Evolutionary conservation across 2,113 vertebrate genomes (phyloP), one percentile per base, ranked within the genome.

Genomic region (Thamnaconus septentrionalis): DNA sequence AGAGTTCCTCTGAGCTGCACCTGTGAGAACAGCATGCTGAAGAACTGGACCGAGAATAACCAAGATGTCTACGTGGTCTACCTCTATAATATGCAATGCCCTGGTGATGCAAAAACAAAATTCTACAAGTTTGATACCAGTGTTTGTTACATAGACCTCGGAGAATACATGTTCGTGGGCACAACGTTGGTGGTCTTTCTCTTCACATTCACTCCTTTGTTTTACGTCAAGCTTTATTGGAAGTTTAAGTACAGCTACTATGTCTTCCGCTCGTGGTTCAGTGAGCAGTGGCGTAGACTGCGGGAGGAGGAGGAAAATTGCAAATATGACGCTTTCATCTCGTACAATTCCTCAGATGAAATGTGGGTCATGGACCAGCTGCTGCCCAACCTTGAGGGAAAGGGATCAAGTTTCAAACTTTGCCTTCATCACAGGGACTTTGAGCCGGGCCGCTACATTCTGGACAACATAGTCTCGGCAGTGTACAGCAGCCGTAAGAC

Each of bases 361-460:
- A 60, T 51, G 0, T 96, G 94, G 94, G 92, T 96, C 4, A 79
- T 94, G 74, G 64, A 92, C 4, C 74, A 94, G 11, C 72, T 97
- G 80, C 69, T 92, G 62, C 91, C 89, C 0, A 91, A 91, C 46
- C 76, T 96, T 40, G 94, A 96, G 59, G 85, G 84, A 0, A 44
- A 86, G 3, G 75, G 66, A 0, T 80, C 91, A 0, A 72, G 69
- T 0, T 91, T 94, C 53, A 90, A 90, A 41, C 93, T 98, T 18
- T 97, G 94, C 67, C 88, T 96, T 2, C 94, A 96, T 71, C 95
- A 97, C 73, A 82, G 92, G 2, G 94, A 97, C 73, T 98, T 97
- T 66, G 86, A 93, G 31, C 90, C 87, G 0, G 95, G 94, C 4
- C 84, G 86, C 0, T 66, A 92, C 62, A 94, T 97, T 8, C 84